Percentiles rank a stretch among this genome's conserved stretches.
These are phyloP conservation scores for Atethmia centrago DNA, from an alignment of 2,888 invertebrate genomes.

Conservation along the genomic window DNA sequence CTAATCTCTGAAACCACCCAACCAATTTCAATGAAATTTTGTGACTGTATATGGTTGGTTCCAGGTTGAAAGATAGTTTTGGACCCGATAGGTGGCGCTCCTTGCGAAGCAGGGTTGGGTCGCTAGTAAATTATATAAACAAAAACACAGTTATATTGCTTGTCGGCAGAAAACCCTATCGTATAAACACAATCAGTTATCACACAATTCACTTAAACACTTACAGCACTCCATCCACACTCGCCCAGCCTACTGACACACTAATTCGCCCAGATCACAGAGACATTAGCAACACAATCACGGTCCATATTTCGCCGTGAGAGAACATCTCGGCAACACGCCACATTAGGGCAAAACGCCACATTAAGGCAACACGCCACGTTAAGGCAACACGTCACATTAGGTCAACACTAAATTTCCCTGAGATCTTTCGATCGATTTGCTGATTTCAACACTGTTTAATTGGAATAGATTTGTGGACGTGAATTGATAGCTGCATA, in stretches of 20 bases:
- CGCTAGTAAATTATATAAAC: background rate
- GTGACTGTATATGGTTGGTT: too few species aligned
- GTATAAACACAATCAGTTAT: background rate
- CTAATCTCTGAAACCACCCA: too few species aligned
- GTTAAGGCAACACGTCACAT: slow-evolving; percentile 10
- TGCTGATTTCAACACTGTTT: too few species aligned
- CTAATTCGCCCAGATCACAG: slow-evolving; percentile 16
- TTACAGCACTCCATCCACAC: background rate
- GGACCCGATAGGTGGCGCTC: too few species aligned
- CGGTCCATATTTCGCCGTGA: slow-evolving; percentile 17
- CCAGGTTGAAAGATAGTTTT: too few species aligned
- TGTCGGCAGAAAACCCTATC: background rate
- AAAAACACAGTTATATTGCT: background rate
- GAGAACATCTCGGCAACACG: slow-evolving; percentile 5
- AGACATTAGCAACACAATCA: slow-evolving; percentile 40
- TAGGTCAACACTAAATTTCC: slow-evolving; percentile 19
- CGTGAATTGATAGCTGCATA: background rate
- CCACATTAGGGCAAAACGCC: slow-evolving; percentile 17
- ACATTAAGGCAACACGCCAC: slow-evolving; percentile 13
- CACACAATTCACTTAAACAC: background rate
- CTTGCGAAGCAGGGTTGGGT: too few species aligned
- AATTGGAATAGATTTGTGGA: background rate
- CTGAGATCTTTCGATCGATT: too few species aligned
- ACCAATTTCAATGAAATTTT: too few species aligned
- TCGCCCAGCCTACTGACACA: background rate